Conservation (phyloP, 2,797 vertebrate genomes). For the Liasis olivaceus region DNA sequence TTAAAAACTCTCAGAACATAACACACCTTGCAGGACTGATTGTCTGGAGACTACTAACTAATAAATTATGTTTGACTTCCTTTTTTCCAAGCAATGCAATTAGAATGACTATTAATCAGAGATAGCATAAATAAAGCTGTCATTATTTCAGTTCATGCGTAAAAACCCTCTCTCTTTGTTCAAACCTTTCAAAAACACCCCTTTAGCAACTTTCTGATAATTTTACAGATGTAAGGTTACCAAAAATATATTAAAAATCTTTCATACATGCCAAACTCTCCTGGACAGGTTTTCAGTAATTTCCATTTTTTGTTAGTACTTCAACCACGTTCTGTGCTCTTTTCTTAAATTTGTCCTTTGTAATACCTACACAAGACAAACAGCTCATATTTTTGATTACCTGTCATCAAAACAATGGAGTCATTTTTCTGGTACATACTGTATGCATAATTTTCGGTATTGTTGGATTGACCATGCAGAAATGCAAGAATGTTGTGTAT, state of each 20-base stretch:
- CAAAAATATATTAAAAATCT: background rate
- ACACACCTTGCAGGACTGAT: conserved; percentile 30
- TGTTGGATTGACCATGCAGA: background rate
- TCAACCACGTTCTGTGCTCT: background rate
- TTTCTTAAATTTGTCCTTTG: background rate
- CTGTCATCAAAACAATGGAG: background rate
- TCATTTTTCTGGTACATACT: background rate
- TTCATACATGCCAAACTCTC: background rate
- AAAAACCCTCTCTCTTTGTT: background rate
- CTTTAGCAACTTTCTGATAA: background rate
- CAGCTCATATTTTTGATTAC: background rate
- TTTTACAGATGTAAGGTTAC: background rate
- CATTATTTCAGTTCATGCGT: conserved; percentile 14
- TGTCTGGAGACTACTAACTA: conserved; percentile 22
- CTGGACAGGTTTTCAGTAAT: background rate
- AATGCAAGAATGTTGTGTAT: background rate
- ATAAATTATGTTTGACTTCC: conserved; percentile 35
- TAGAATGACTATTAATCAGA: conserved; percentile 27
- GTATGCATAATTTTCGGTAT: background rate
- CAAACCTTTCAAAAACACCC: background rate
- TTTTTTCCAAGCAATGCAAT: conserved; percentile 8
- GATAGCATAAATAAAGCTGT: conserved; percentile 20
- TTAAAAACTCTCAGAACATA: conserved; percentile 29
- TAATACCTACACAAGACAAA: too few relatives aligned
- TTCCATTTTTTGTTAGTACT: too few relatives aligned